These are phyloP conservation scores for Zaprionus vittiger DNA, from an alignment of 1,140 invertebrate species.

Conservation along the genomic window DNA sequence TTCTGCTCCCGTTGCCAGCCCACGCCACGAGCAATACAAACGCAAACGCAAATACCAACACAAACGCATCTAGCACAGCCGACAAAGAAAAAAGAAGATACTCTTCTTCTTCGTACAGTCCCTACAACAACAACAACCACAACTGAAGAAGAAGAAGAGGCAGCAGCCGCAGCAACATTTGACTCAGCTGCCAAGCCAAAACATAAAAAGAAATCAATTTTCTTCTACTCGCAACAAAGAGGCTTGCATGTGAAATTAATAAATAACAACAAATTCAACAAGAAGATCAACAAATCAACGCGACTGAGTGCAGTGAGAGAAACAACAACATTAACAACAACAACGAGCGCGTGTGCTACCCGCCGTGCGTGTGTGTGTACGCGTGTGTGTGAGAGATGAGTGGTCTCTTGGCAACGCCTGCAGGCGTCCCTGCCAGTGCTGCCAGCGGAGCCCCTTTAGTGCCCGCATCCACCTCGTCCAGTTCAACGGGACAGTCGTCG, in stretches of 20 bases:
- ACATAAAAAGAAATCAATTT: constrained; percentile 39
- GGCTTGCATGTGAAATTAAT: constrained; percentile 67
- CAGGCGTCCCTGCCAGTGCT: constrained; percentile 28
- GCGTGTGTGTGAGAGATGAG: constrained; percentile 51
- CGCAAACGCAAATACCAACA: constrained; percentile 44
- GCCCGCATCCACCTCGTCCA: constrained; percentile 20
- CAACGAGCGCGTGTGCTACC: constrained; percentile 21
- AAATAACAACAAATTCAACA: constrained; percentile 23
- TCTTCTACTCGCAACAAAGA: constrained; percentile 44
- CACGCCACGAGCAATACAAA: constrained; percentile 39
- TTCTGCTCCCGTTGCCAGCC: constrained; percentile 12
- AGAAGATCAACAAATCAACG: constrained; percentile 19
- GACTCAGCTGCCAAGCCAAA: constrained; percentile 50
- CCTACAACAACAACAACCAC: constrained; percentile 59
- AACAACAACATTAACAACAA: constrained; percentile 4
- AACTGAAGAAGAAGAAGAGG: constrained; percentile 5
- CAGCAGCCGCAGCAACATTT: constrained; percentile 24
- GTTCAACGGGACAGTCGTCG: background rate
- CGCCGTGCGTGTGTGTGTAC: constrained; percentile 11
- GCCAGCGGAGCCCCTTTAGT: background rate
- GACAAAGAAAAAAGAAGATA: constrained; percentile 68
- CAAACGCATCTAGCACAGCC: constrained; percentile 48
- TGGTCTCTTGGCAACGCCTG: constrained; percentile 58
- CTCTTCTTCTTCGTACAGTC: constrained; percentile 76
- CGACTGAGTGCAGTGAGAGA: background rate